phyloP scores from a whole-genome alignment of 2,888 invertebrate genomes.

The Thysanoteuthis rhombus region DNA sequence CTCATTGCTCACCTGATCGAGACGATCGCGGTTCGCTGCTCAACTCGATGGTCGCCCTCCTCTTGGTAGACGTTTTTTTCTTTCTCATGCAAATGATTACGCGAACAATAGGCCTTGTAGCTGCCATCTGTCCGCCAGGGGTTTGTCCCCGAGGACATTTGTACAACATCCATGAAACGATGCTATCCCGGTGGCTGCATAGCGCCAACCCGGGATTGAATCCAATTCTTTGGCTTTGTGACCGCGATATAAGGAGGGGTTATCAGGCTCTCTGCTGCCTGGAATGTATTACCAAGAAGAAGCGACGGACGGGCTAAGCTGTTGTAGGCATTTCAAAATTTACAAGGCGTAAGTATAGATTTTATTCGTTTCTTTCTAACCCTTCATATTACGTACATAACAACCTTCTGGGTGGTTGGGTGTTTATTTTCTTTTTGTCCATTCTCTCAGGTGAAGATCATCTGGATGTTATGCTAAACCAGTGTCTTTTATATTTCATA shows the following conservation, averaged over 20 bases:
- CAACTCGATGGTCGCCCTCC: constrained; percentile 30
- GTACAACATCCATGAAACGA: background rate
- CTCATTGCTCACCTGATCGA: constrained; percentile 28
- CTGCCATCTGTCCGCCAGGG: constrained; percentile 18
- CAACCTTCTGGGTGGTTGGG: too few relatives aligned
- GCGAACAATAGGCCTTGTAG: constrained; percentile 29
- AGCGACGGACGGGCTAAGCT: constrained; percentile 24
- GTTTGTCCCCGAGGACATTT: background rate
- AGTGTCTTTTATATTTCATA: too few relatives aligned
- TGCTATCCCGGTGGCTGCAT: constrained; percentile 26
- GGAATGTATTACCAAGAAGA: constrained; percentile 31
- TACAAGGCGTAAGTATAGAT: constrained; percentile 18
- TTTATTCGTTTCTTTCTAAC: background rate
- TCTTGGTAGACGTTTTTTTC: constrained; percentile 29
- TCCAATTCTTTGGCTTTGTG: constrained; percentile 31
- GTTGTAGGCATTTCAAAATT: background rate
- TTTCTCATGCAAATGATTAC: constrained; percentile 32
- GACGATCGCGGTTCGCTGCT: constrained; percentile 26
- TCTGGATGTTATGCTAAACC: too few relatives aligned
- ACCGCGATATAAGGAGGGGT: constrained; percentile 25
- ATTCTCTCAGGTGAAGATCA: too few relatives aligned
- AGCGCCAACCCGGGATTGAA: constrained; percentile 30
- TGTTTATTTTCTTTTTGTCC: too few relatives aligned
- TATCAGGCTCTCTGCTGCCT: constrained; percentile 29
- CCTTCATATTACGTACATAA: too few relatives aligned